phyloP scores from a whole-genome alignment of 2,888 invertebrate species.

The Pogonocherus hispidulus region DNA sequence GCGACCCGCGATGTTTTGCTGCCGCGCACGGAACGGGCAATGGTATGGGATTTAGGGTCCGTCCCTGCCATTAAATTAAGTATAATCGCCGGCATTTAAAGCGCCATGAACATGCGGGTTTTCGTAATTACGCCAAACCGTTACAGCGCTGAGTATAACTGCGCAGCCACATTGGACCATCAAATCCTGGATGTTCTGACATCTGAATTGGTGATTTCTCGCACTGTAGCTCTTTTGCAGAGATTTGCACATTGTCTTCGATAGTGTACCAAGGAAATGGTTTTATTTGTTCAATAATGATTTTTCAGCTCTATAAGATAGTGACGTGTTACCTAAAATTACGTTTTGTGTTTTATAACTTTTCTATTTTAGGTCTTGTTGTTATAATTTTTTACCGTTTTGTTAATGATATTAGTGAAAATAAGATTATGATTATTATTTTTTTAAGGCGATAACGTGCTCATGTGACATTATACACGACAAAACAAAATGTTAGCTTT shows the following conservation, averaged over 20 bases:
- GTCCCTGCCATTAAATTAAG: constrained; percentile 51
- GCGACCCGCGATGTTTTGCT: constrained; percentile 10
- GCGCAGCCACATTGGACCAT: constrained; percentile 30
- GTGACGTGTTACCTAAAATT: no score
- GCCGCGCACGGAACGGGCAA: constrained; percentile 7
- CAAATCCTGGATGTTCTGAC: constrained; percentile 15
- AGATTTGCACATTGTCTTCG: neutral
- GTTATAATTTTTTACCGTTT: no score
- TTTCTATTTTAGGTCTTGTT: no score
- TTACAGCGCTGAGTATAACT: constrained; percentile 50
- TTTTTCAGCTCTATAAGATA: no score
- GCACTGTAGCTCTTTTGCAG: neutral
- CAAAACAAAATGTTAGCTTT: no score
- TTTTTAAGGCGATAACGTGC: no score
- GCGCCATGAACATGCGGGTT: constrained; percentile 49
- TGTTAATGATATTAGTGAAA: no score
- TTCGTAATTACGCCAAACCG: constrained; percentile 50
- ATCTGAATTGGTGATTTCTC: neutral
- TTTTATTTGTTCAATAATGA: no score
- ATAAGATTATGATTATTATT: no score
- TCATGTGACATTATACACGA: no score
- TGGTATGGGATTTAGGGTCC: constrained; percentile 22
- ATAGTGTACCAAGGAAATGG: no score
- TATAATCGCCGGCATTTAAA: constrained; percentile 53
- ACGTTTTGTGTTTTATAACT: no score